phyloP scores from a whole-genome alignment of 2,113 vertebrate genomes.

The Syngnathus floridae region DNA sequence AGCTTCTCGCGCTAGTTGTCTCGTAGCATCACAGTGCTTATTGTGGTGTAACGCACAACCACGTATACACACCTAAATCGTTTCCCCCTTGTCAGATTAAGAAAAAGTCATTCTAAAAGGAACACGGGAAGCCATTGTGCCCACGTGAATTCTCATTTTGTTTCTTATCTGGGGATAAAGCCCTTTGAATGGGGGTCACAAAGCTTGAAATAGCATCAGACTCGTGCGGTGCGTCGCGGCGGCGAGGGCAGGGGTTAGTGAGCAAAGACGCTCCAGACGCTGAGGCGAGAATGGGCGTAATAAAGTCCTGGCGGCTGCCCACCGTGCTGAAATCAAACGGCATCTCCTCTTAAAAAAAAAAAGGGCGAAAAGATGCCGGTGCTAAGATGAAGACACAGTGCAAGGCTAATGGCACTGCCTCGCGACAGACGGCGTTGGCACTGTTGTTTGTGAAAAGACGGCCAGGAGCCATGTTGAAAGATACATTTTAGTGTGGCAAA shows the following conservation, averaged over 20 bases:
- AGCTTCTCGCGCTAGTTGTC: neutral
- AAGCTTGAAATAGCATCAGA: constrained; percentile 43
- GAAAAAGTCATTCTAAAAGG: constrained; percentile 8
- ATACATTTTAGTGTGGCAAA: neutral
- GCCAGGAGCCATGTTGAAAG: constrained; percentile 12
- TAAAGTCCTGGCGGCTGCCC: constrained; percentile 57
- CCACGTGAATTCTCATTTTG: constrained; percentile 6
- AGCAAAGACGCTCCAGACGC: constrained; percentile 48
- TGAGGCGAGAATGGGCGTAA: constrained; percentile 47
- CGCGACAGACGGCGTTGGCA: constrained; percentile 28
- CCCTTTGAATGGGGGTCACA: constrained; percentile 19
- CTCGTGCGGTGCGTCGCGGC: neutral
- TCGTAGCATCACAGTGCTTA: neutral
- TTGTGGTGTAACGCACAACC: neutral
- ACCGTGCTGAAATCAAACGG: constrained; percentile 58
- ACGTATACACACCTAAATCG: neutral
- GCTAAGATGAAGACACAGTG: constrained; percentile 41
- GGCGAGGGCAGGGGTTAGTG: constrained; percentile 46
- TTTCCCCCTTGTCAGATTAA: neutral
- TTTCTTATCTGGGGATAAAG: constrained; percentile 22
- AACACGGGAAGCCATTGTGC: constrained; percentile 3
- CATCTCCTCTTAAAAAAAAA: constrained; percentile 32
- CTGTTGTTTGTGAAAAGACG: constrained; percentile 19
- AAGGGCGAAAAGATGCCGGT: constrained; percentile 37
- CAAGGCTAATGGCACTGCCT: constrained; percentile 39